Conservation (phyloP, 2,797 vertebrate genomes). For the Rhinogobio ventralis region DNA sequence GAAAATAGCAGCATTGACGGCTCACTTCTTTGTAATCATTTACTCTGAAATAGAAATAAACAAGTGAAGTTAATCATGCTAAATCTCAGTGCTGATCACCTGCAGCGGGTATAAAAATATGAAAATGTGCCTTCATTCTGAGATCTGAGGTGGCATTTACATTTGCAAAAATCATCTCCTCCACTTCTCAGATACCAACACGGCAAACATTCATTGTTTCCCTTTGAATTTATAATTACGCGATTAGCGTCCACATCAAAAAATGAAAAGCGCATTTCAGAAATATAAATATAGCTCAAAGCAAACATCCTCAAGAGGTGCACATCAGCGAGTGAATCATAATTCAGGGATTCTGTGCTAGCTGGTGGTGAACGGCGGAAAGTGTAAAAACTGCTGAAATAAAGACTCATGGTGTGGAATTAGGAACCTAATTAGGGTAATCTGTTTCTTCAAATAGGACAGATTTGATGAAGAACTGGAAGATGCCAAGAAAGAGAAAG, state of each 20-base stretch:
- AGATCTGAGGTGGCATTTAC: conserved; percentile 33
- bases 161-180: conserved; percentile 12
- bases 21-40: not conserved
- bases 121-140: conserved; percentile 2
- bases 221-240: conserved; percentile 50
- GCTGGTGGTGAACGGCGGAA: conserved; percentile 17
- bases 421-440: conserved; percentile 62
- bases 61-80: conserved; percentile 9
- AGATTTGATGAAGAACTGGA: conserved; percentile 44
- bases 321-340: conserved; percentile 29
- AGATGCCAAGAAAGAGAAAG: conserved; percentile 30
- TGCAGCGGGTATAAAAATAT: not conserved
- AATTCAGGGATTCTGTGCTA: conserved; percentile 52
- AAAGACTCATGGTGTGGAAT: conserved; percentile 56
- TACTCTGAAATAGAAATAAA: conserved; percentile 18
- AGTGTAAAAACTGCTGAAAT: conserved; percentile 43
- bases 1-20: not conserved
- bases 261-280: conserved; percentile 37
- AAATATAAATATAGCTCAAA: conserved; percentile 57
- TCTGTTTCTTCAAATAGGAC: conserved; percentile 59
- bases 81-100: not conserved
- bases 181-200: conserved; percentile 28
- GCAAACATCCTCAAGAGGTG: conserved; percentile 47
- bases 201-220: conserved; percentile 40
- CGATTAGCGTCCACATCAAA: conserved; percentile 48